Evolutionary conservation across 2,888 invertebrate species (phyloP).

Genomic region (Lottia scabra): DNA sequence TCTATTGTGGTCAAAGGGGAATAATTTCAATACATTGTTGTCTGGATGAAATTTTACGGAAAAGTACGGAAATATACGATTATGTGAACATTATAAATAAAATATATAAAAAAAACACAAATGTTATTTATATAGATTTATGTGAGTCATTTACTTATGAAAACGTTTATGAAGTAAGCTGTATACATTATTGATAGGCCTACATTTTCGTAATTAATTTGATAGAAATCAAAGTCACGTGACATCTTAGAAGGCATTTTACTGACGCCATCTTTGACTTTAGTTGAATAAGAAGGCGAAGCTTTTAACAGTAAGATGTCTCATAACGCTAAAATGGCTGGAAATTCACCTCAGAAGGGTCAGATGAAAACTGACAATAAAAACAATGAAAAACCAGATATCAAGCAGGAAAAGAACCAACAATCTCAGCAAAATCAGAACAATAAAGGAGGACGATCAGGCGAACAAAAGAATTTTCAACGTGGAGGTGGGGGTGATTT

Average conservation of each 20-base stretch:
- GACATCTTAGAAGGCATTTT: neutral
- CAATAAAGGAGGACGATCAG: conserved; percentile 15
- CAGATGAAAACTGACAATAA: neutral
- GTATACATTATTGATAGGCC: too few species aligned
- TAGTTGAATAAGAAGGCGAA: neutral
- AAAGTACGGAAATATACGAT: too few species aligned
- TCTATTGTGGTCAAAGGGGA: too few species aligned
- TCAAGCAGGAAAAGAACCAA: neutral
- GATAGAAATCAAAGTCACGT: neutral
- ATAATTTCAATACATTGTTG: too few species aligned
- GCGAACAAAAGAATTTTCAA: conserved; percentile 7
- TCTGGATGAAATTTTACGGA: too few species aligned
- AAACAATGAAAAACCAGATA: neutral
- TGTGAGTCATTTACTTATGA: too few species aligned
- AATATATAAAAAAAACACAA: too few species aligned
- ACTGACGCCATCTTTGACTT: neutral
- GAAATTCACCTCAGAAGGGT: conserved; percentile 7
- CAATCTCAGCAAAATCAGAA: neutral
- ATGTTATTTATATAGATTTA: too few species aligned
- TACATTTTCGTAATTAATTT: too few species aligned
- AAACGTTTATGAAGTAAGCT: too few species aligned
- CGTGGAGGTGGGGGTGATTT: neutral
- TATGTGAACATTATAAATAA: too few species aligned
- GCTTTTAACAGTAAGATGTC: too few species aligned
- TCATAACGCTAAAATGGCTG: conserved; percentile 2